A percentile compares a stretch with the other conserved stretches of the same genome.
Evolutionary conservation across 2,888 invertebrate genomes (phyloP).

Genomic region (Drosophila monieri): DNA sequence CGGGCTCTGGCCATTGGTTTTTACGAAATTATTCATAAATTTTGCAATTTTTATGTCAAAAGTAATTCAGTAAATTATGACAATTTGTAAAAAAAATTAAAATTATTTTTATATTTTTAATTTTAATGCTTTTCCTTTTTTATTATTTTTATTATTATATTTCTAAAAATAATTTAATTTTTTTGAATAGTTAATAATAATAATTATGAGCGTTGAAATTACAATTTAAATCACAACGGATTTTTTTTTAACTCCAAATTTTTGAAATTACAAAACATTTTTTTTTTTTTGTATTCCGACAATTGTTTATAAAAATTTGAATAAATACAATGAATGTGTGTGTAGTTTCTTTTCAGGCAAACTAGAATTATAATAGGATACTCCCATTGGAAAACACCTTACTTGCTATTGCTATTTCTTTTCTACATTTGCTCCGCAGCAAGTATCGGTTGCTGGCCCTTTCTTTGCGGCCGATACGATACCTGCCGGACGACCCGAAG

Average conservation of each 20-base stretch:
- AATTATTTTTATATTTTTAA: no score
- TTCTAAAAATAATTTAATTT: background rate
- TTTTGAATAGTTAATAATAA: no score
- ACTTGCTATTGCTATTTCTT: background rate
- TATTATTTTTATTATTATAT: no score
- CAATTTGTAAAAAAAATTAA: no score
- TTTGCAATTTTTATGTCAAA: no score
- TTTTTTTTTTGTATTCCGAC: no score
- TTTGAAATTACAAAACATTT: no score
- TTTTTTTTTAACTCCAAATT: no score
- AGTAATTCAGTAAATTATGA: no score
- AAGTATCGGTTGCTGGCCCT: slow-evolving; percentile 4
- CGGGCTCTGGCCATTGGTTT: background rate
- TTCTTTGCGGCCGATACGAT: slow-evolving; percentile 20
- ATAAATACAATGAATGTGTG: background rate
- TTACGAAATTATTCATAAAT: background rate
- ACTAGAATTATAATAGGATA: background rate
- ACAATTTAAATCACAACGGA: background rate
- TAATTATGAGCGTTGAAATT: slow-evolving; percentile 5
- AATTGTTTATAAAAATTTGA: background rate
- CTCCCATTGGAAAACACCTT: background rate
- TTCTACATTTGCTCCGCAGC: background rate
- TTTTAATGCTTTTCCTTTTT: no score
- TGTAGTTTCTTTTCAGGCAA: background rate
- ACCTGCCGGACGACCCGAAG: slow-evolving; percentile 10